Evolutionary conservation across 2,113 vertebrate genomes (phyloP), one percentile per base, ranked within the genome.

Genomic region (Damaliscus lunatus): DNA sequence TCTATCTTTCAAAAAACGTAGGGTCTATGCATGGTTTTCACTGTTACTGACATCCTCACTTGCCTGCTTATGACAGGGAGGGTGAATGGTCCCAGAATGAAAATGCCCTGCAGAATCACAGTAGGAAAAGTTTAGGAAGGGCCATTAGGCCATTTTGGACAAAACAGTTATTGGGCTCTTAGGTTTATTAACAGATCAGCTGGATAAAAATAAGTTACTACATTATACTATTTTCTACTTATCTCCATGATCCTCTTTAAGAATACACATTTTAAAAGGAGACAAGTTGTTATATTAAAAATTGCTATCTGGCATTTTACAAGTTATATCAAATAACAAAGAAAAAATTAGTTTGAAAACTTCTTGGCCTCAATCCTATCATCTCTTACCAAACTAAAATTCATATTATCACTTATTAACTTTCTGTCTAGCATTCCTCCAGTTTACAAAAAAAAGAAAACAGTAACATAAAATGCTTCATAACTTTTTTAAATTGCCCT

Each of bases 161-260:
- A 50, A 87, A 87, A 83, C 57, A 12, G 13, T 7, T 48, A 3
- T 14, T 4, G 27, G 25, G 6, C 36, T 85, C 3, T 29, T 85
- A 5, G 5, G 21, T 17, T n/a, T 36, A 36, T 53, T 53, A 64
- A 71, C 1, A 90, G 50, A 90, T 33, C 27, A 53, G 43, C 0
- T 48, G 17, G 6, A 71, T 40, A 67, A 87, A 91, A 88, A 77
- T 19, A 86, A 67, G 5, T 11, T 53, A 60, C 82, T 85, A 19
- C 48, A 3, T 40, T 93, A 71, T 94, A 96, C 88, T 21, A 82
- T 19, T 92, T 67, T 77, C 64, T 64, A 98, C 99, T 99, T 92
- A 99, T 98, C 99, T 98, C 97, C 97, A 94, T 52, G 77, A 96
- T 98, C 98, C 98, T 99, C 98, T 99, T 96, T 82, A 97, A 60